A percentile compares a stretch with the other conserved stretches of the same genome.
These are phyloP conservation scores for Sphaerophoria rueppellii DNA, from an alignment of 2,888 invertebrate species.

Conservation along the genomic window DNA sequence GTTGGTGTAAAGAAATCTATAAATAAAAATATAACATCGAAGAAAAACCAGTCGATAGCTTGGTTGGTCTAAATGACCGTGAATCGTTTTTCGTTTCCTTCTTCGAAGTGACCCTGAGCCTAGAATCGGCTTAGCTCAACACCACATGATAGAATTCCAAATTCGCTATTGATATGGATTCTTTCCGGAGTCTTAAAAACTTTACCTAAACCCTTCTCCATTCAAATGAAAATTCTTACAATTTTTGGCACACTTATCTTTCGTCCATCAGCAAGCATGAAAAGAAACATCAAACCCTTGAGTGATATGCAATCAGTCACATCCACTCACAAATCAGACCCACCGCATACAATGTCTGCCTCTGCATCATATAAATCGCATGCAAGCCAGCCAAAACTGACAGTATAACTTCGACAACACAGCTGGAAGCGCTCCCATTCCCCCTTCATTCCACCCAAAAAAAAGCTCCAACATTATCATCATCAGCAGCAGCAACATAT, in stretches of 20 bases:
- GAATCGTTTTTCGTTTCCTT: too few relatives aligned
- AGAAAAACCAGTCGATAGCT: too few relatives aligned
- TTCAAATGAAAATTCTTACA: not conserved
- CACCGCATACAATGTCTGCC: slow-evolving; percentile 61
- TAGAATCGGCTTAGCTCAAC: too few relatives aligned
- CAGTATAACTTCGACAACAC: slow-evolving; percentile 30
- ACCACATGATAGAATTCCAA: too few relatives aligned
- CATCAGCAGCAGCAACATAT: slow-evolving; percentile 56
- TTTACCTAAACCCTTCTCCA: too few relatives aligned
- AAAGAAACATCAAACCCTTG: not conserved
- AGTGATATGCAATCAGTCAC: slow-evolving; percentile 35
- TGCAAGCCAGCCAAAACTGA: slow-evolving; percentile 43
- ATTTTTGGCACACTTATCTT: not conserved
- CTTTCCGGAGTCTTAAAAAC: too few relatives aligned
- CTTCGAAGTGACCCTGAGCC: too few relatives aligned
- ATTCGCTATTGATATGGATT: too few relatives aligned
- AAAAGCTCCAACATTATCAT: slow-evolving; percentile 60
- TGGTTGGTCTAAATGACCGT: too few relatives aligned
- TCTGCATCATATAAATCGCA: slow-evolving; percentile 65
- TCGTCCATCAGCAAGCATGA: not conserved
- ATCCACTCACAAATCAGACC: slow-evolving; percentile 57
- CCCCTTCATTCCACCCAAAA: slow-evolving; percentile 36
- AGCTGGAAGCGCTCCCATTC: slow-evolving; percentile 58
- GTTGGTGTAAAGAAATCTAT: too few relatives aligned
- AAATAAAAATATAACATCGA: too few relatives aligned